Base-by-base conservation (phyloP, 2,888 invertebrate species). In the Xanthorhoe designata region DNA sequence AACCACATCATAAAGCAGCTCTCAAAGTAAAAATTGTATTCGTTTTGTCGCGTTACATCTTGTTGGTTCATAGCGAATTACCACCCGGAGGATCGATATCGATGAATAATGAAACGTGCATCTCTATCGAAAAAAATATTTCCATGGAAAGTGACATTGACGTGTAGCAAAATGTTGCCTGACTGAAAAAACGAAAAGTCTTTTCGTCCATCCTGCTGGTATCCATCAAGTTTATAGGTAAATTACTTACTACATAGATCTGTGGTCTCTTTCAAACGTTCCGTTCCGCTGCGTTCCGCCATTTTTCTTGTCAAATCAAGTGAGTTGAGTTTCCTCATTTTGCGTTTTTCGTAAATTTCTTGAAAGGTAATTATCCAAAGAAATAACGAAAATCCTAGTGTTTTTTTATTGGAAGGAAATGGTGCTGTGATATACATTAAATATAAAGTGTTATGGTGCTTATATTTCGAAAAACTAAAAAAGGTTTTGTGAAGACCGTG, bases 341-440 rank as follows among this genome's bases (percentile, higher is more conserved):
- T 70, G 56, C 66, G 55, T 35, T 60, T 63, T 64, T 67, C 59
- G 58, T 68, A 72, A 67, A 61, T 55, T 61, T 42, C 47, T 61
- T 15, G 29, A 42, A 69, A 87, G 88, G 88, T 89, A 88, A 83
- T 75, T 61, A 78, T 88, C 87, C 60, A 38, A 24, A 69, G 68
- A 73, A 77, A 74, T 64, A 68, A 64, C 13, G 49, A 38, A 75
- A 83, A 89, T 89, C 87, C 10, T 72, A 38, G n/a, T 5, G 10
- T 10, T 18, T 49, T 64, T 45, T 13, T 6, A 15, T 0, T 0
- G 0, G 7, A 8, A 35, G 18, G 15, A 42, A 50, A 13, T 10
- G 13, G 49, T 47, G 15, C 8, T 42, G 51, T 62, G 38, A 70
- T 64, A 58, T 38, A 63, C 66, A 64, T 68, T 79, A 70, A 38